Conservation (phyloP, 2,797 vertebrate genomes). For the Falco rusticolus region DNA sequence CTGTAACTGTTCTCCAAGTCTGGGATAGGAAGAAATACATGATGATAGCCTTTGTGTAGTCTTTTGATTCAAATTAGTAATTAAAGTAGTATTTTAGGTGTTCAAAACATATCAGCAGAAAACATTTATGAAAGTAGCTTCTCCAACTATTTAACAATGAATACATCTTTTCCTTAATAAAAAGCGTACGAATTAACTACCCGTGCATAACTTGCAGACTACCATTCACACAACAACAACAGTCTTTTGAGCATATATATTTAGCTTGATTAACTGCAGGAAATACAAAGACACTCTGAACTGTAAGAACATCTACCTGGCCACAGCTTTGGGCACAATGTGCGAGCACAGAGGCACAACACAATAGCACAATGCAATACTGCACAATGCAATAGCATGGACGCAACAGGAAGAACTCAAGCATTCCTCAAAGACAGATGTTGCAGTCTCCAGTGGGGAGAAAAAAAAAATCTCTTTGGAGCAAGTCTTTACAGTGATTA, state of each 20-base stretch:
- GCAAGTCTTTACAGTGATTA: background rate
- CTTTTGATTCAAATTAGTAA: background rate
- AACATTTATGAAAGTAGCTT: background rate
- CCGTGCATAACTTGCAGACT: background rate
- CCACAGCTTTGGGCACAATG: background rate
- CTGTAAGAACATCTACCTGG: background rate
- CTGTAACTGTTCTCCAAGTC: background rate
- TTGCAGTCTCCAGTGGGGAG: background rate
- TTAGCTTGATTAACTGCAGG: background rate
- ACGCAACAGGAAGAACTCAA: background rate
- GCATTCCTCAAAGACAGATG: background rate
- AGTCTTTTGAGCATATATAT: background rate
- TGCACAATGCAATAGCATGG: background rate
- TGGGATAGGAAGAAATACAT: slow-evolving; percentile 11
- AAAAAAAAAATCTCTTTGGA: background rate
- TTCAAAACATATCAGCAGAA: background rate
- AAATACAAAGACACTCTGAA: background rate
- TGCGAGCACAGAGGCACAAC: background rate
- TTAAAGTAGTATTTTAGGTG: background rate
- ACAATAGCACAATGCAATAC: too few relatives aligned
- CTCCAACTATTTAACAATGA: background rate
- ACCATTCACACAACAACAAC: background rate
- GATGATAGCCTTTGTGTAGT: background rate
- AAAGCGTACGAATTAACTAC: background rate
- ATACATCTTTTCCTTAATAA: background rate